A percentile compares a stretch with the other conserved stretches of the same genome.
These are phyloP conservation scores for Crotalus helleri DNA, from an alignment of 2,113 vertebrate genomes.

Conservation along the genomic window DNA sequence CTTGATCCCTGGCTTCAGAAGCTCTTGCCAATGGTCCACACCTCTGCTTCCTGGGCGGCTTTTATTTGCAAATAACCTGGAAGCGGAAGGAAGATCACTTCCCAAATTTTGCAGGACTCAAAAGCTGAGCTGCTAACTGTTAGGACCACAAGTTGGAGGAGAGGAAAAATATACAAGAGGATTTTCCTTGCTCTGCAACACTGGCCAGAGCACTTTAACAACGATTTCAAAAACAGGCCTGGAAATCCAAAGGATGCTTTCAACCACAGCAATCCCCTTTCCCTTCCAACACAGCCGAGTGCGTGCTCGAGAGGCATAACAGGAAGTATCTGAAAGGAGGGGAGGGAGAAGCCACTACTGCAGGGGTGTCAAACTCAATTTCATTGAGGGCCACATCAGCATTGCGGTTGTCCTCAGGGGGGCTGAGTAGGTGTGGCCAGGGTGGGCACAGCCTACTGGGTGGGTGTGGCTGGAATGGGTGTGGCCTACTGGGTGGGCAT, in stretches of 20 bases:
- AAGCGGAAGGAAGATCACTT: neutral
- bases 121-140: neutral
- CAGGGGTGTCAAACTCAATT: too few species aligned
- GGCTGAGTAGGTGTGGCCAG: too few species aligned
- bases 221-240: neutral
- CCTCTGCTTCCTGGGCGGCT: neutral
- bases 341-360: neutral
- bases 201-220: neutral
- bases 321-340: neutral
- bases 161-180: neutral
- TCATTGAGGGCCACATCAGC: too few species aligned
- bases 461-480: too few species aligned
- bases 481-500: too few species aligned
- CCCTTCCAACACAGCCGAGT: neutral
- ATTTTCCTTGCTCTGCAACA: neutral
- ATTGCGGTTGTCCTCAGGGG: too few species aligned
- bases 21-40: neutral
- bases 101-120: neutral
- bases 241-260: neutral
- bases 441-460: too few species aligned
- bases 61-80: neutral
- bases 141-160: neutral
- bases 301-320: neutral
- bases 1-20: neutral
- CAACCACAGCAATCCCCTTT: too few species aligned